A percentile compares a stretch with the other conserved stretches of the same genome.
These are phyloP conservation scores for Galerucella calmariensis DNA, from an alignment of 2,888 invertebrate species.

Conservation along the genomic window DNA sequence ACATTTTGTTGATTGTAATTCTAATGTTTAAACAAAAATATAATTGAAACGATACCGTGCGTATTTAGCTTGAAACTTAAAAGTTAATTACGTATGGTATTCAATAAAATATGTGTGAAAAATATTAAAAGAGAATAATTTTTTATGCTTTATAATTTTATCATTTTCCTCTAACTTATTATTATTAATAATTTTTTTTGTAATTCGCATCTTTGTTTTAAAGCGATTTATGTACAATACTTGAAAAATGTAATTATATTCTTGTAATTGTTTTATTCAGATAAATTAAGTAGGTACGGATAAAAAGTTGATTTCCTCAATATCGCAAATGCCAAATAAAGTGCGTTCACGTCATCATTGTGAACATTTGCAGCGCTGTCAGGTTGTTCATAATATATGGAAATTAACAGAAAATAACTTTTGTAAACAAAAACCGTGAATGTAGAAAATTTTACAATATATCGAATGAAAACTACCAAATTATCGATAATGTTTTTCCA, in stretches of 20 bases:
- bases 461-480: no score
- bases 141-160: slow-evolving; percentile 21
- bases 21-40: slow-evolving; percentile 30
- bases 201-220: slow-evolving; percentile 3
- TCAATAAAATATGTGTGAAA: slow-evolving; percentile 14
- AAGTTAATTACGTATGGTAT: neutral
- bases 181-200: slow-evolving; percentile 2
- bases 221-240: neutral
- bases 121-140: slow-evolving; percentile 11
- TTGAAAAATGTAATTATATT: slow-evolving; percentile 9
- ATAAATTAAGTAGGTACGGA: neutral
- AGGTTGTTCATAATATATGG: no score
- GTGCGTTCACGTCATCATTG: no score
- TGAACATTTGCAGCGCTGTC: no score
- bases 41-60: neutral
- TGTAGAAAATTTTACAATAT: no score
- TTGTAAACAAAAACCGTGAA: no score
- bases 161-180: slow-evolving; percentile 1
- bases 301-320: neutral
- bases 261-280: neutral
- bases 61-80: neutral
- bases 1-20: slow-evolving; percentile 54
- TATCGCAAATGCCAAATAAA: neutral
- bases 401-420: no score
- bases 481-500: no score